phyloP scores from a whole-genome alignment of 2,888 invertebrate species.

The Ellobium chinense region DNA sequence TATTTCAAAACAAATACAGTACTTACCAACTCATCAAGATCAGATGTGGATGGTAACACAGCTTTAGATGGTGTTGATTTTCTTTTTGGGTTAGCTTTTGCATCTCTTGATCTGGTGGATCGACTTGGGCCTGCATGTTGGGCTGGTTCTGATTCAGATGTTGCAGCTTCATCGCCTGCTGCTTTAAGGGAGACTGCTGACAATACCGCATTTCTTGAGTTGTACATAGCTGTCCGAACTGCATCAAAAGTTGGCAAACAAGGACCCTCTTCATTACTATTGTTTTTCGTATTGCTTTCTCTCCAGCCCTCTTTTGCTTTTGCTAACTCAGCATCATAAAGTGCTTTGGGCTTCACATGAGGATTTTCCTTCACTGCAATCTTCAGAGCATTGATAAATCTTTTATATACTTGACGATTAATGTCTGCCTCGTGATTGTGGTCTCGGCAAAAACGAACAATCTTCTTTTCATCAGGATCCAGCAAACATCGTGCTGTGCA shows the following conservation, averaged over 20 bases:
- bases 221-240: conserved; percentile 43
- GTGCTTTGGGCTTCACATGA: conserved; percentile 42
- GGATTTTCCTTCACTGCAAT: conserved; percentile 43
- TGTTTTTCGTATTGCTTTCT: conserved; percentile 6
- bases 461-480: conserved; percentile 38
- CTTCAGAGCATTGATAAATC: conserved; percentile 42
- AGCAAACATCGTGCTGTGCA: conserved; percentile 41
- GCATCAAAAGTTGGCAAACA: conserved; percentile 38
- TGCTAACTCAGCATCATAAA: conserved; percentile 39
- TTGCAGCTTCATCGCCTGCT: conserved; percentile 18
- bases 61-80: conserved; percentile 29
- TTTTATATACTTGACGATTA: conserved; percentile 38
- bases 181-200: conserved; percentile 39
- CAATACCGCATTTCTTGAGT: conserved; percentile 45
- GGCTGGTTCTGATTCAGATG: not conserved
- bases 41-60: not conserved
- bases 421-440: conserved; percentile 45
- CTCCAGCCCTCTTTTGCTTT: conserved; percentile 25
- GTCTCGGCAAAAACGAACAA: conserved; percentile 26
- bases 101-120: conserved; percentile 39
- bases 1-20: not conserved
- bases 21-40: conserved; percentile 41
- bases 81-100: conserved; percentile 10
- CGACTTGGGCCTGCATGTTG: conserved; percentile 22
- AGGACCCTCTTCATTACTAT: conserved; percentile 30